Percentiles rank a stretch among this genome's conserved stretches.
These are phyloP conservation scores for Cantharis nigra DNA, from an alignment of 2,888 invertebrate genomes.

Conservation along the genomic window DNA sequence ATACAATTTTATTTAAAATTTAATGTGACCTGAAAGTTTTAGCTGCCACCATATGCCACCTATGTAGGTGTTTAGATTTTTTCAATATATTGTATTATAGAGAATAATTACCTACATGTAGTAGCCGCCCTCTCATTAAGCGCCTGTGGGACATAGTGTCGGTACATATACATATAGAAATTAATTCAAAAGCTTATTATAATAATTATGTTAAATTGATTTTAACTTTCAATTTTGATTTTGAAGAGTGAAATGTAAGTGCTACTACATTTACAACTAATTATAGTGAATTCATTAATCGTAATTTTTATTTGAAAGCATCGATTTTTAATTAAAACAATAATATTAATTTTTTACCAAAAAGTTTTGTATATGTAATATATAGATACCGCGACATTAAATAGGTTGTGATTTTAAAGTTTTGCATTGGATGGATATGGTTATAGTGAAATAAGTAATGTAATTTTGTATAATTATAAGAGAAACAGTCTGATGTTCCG, in stretches of 20 bases:
- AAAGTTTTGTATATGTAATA: background rate
- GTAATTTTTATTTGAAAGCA: background rate
- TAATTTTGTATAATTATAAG: slow-evolving; percentile 8
- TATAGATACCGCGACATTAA: background rate
- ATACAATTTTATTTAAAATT: no score
- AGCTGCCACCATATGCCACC: no score
- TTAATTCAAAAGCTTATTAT: no score
- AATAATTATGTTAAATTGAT: background rate
- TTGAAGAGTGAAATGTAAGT: background rate
- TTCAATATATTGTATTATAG: no score
- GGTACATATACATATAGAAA: no score
- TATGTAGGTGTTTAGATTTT: no score
- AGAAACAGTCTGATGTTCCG: slow-evolving; percentile 9
- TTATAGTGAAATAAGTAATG: slow-evolving; percentile 1
- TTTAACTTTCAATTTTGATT: background rate
- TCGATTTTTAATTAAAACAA: background rate
- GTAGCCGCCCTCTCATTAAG: no score
- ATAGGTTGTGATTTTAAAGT: background rate
- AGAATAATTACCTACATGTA: no score
- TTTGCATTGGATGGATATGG: background rate
- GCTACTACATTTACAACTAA: background rate
- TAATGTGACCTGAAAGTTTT: no score
- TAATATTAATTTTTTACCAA: background rate
- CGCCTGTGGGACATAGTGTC: no score
- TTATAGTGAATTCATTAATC: background rate